These are phyloP conservation scores for Drosophila murphyi DNA, from an alignment of 1,140 invertebrate genomes.

Conservation along the genomic window DNA sequence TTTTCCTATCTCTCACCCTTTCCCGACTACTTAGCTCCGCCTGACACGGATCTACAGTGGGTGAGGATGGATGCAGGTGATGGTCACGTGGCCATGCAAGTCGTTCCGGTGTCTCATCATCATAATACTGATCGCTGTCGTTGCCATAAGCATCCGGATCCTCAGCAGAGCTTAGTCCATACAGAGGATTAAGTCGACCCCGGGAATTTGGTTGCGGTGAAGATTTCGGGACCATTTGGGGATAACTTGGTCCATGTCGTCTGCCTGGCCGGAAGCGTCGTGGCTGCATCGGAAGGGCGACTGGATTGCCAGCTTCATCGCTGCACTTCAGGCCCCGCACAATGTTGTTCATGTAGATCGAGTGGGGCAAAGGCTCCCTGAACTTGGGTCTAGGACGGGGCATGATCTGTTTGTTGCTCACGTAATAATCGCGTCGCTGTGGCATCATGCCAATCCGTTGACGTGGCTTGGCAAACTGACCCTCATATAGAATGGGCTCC, in stretches of 20 bases:
- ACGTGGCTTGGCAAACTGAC: constrained; percentile 54
- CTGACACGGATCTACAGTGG: constrained; percentile 58
- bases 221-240: background rate
- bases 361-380: constrained; percentile 55
- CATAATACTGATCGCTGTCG: constrained; percentile 36
- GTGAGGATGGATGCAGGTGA: background rate
- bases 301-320: constrained; percentile 35
- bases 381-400: constrained; percentile 56
- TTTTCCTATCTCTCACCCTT: constrained; percentile 3
- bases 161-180: constrained; percentile 13
- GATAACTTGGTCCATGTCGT: background rate
- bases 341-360: constrained; percentile 72
- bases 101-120: constrained; percentile 15
- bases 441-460: constrained; percentile 35
- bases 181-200: background rate
- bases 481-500: constrained; percentile 68
- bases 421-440: constrained; percentile 48
- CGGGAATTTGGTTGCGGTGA: background rate
- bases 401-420: constrained; percentile 67
- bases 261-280: constrained; percentile 15
- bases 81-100: constrained; percentile 9
- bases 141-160: constrained; percentile 18
- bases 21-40: constrained; percentile 34
- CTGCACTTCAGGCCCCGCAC: constrained; percentile 62
- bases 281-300: background rate